These are phyloP conservation scores for Machaerirhynchus nigripectus DNA, from an alignment of 2,113 vertebrate genomes.

Conservation along the genomic window DNA sequence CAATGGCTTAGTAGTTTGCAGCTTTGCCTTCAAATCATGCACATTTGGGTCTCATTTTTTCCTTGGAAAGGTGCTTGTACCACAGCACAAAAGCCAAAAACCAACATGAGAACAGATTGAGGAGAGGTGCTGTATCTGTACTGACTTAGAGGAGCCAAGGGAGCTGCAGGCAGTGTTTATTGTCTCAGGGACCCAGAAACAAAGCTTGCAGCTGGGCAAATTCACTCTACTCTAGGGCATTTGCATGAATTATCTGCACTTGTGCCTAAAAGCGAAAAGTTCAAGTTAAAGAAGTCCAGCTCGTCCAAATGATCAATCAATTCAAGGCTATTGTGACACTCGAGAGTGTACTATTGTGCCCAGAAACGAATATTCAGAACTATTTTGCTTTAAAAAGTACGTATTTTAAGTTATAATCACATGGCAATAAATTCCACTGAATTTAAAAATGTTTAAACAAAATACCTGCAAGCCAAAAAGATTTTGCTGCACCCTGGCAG, in stretches of 20 bases:
- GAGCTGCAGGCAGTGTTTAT: background rate
- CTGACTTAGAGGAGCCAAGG: background rate
- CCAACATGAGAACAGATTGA: background rate
- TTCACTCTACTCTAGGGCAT: background rate
- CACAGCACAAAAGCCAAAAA: background rate
- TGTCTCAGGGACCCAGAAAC: background rate
- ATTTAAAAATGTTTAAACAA: background rate
- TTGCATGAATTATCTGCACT: background rate
- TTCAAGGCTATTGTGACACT: background rate
- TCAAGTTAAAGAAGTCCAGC: background rate
- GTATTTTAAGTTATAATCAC: background rate
- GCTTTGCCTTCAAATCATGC: background rate
- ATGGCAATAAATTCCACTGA: background rate
- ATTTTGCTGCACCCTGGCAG: background rate
- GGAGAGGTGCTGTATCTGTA: background rate
- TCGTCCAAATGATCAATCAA: background rate
- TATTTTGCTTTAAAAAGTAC: background rate
- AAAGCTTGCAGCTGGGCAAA: background rate
- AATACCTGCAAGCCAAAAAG: background rate
- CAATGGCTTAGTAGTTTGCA: background rate
- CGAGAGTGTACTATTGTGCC: background rate
- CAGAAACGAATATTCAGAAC: background rate
- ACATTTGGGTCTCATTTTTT: background rate
- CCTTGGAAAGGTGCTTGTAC: conserved; percentile 4
- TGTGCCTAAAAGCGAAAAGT: background rate